A percentile compares a stretch with the other conserved stretches of the same genome.
These are phyloP conservation scores for Zapornia atra DNA, from an alignment of 2,113 vertebrate genomes.

Conservation along the genomic window DNA sequence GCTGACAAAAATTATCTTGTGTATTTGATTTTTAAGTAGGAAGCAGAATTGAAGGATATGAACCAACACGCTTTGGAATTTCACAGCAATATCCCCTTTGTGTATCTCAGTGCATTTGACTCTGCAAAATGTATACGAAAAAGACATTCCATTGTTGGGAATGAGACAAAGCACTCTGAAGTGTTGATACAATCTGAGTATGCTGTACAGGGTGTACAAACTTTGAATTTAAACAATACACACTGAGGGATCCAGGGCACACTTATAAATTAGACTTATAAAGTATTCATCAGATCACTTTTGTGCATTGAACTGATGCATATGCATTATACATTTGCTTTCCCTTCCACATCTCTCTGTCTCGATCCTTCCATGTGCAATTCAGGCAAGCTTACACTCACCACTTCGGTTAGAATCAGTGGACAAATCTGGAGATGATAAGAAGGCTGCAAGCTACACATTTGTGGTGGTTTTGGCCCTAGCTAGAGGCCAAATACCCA, in stretches of 20 bases:
- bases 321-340: constrained; percentile 38
- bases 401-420: background rate
- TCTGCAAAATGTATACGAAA: background rate
- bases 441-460: background rate
- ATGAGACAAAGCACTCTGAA: background rate
- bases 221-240: background rate
- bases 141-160: background rate
- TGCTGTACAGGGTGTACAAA: background rate
- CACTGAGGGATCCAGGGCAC: background rate
- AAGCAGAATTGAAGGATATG: background rate
- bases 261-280: constrained; percentile 28
- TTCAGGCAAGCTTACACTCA: background rate
- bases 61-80: background rate
- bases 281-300: constrained; percentile 36
- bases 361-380: background rate
- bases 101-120: background rate
- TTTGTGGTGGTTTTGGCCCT: too few relatives aligned
- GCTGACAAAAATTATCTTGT: background rate
- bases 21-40: background rate
- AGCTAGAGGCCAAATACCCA: too few relatives aligned
- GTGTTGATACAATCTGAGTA: background rate
- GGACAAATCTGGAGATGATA: background rate
- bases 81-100: background rate
- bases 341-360: background rate
- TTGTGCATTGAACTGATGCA: background rate